A percentile compares a stretch with the other conserved stretches of the same genome.
phyloP scores from a whole-genome alignment of 2,797 vertebrate genomes.

The Sphenodon punctatus region DNA sequence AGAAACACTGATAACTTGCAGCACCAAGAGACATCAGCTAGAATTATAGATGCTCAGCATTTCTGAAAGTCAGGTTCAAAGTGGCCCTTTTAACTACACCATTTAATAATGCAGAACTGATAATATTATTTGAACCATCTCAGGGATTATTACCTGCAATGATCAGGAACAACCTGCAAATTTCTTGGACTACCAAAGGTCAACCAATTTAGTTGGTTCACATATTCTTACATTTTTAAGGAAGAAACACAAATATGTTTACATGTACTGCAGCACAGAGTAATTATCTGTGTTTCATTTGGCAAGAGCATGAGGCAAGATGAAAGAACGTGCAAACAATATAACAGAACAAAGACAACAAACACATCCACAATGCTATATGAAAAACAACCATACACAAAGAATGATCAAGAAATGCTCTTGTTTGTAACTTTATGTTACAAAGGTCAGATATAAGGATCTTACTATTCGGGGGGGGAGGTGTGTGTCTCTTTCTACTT shows the following conservation, averaged over 20 bases:
- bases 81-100: conserved; percentile 3
- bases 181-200: no score
- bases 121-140: not conserved
- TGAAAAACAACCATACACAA: not conserved
- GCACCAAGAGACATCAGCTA: not conserved
- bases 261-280: not conserved
- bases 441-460: no score
- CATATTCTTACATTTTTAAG: conserved; percentile 22
- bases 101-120: not conserved
- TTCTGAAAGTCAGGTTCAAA: not conserved
- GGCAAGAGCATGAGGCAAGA: not conserved
- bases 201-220: not conserved
- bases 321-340: conserved; percentile 17
- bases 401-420: not conserved
- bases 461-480: no score
- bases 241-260: not conserved
- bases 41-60: not conserved
- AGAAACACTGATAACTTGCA: conserved; percentile 13
- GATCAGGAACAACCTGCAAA: not conserved
- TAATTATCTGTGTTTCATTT: not conserved
- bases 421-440: no score
- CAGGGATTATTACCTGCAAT: not conserved
- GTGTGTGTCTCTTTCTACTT: not conserved
- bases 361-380: not conserved
- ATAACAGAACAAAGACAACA: not conserved